Evolutionary conservation across 2,113 vertebrate species (phyloP), one percentile per base, ranked within the genome.

Genomic region (Phaethornis superciliosus): DNA sequence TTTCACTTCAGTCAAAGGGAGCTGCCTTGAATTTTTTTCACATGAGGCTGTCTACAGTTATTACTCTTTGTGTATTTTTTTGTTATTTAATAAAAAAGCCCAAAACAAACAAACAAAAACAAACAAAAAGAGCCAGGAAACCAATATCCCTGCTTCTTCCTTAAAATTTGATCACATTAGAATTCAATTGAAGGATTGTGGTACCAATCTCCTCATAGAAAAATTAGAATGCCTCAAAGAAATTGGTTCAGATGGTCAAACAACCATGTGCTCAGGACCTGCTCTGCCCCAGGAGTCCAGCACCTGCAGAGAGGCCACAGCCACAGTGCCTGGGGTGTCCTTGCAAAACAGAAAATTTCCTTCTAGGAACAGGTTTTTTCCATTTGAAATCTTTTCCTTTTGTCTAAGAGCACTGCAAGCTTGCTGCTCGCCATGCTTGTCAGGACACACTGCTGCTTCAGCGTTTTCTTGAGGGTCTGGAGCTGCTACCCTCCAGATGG

Each of bases 311-410:
- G 9, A 24, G 12, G 59, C 27, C 37, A 2, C 0, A 9, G 72
- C 28, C 0, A 0, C 8, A 1, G 52, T 32, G 24, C 42, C n/a
- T 13, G 3, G 32, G 4, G 1, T 28, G 35, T 16, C 52, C 56
- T 33, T 51, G 67, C 17, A 46, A 72, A 37, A 11, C 4, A 68
- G 63, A 47, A 5, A 47, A 32, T 60, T 33, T 71, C 83, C 27
- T 40, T 37, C 80, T 60, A 71, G 6, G 63, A 59, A 10, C 24
- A n/a, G 7, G n/a, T 71, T 28, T 14, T 9, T 47, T 11, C 40
- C 17, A 2, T 15, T 11, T 21, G 16, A 63, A 88, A 64, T 42
- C 11, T 42, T 79, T 71, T 51, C 9, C 32, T 70, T 74, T 35
- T 22, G 6, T 37, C 6, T 5, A 15, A 40, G 30, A 26, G 7